Conservation (phyloP, 2,888 invertebrate species). For the Marasmarcha lunaedactyla region DNA sequence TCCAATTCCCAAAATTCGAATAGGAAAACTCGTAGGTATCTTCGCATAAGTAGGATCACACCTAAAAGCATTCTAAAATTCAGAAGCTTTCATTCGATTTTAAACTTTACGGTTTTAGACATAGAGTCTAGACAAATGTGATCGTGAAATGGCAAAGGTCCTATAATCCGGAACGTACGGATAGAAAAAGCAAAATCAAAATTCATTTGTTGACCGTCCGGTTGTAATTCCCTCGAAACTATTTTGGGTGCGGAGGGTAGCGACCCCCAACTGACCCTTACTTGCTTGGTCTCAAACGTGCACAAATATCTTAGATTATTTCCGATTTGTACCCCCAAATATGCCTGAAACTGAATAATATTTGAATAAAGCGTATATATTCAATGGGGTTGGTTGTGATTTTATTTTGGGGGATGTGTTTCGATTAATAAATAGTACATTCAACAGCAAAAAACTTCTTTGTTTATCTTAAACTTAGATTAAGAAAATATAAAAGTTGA, state of each 20-base stretch:
- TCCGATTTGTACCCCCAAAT: constrained; percentile 9
- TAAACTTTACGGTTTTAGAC: constrained; percentile 32
- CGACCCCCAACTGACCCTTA: constrained; percentile 31
- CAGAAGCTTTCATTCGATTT: background rate
- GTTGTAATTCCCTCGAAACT: constrained; percentile 55
- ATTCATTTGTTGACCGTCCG: constrained; percentile 55
- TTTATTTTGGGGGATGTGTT: background rate
- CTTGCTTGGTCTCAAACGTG: constrained; percentile 33
- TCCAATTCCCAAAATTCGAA: too few species aligned
- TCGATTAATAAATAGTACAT: too few species aligned
- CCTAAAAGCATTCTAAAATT: too few species aligned
- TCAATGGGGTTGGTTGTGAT: background rate
- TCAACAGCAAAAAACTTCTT: too few species aligned
- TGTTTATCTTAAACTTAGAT: too few species aligned
- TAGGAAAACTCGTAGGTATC: too few species aligned
- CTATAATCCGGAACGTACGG: constrained; percentile 37
- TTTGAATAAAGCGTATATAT: constrained; percentile 3
- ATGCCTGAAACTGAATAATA: background rate
- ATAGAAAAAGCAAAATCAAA: constrained; percentile 60
- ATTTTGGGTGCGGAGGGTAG: constrained; percentile 49
- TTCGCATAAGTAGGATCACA: too few species aligned
- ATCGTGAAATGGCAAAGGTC: constrained; percentile 31
- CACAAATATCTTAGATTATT: constrained; percentile 28
- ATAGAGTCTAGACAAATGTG: constrained; percentile 47
- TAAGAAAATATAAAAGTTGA: too few species aligned